Evolutionary conservation across 2,888 invertebrate species (phyloP).

Genomic region (Tuberolachnus salignus): DNA sequence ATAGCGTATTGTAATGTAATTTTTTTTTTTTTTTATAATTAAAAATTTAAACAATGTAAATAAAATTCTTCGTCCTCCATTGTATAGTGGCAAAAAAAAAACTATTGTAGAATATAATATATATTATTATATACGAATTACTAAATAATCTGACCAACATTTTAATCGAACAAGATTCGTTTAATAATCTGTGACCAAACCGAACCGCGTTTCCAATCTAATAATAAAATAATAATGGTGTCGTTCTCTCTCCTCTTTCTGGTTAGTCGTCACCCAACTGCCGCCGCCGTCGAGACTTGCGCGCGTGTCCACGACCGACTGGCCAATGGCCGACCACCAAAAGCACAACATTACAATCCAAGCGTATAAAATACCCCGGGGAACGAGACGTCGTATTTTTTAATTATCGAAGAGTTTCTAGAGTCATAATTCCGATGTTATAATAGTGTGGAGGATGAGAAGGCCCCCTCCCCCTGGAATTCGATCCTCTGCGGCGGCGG

Average conservation of each 20-base stretch:
- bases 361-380: constrained; percentile 16
- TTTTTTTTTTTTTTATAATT: constrained; percentile 16
- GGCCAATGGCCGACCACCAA: neutral
- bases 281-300: neutral
- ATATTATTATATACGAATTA: too few species aligned
- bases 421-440: too few species aligned
- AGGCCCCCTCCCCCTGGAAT: constrained; percentile 28
- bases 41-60: constrained; percentile 17
- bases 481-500: constrained; percentile 10
- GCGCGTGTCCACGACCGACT: neutral
- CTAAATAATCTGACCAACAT: constrained; percentile 8
- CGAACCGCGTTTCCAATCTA: neutral
- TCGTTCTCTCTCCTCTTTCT: neutral
- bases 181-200: constrained; percentile 1
- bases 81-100: neutral
- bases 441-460: too few species aligned
- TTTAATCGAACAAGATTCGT: constrained; percentile 15
- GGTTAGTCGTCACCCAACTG: neutral
- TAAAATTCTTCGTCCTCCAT: constrained; percentile 6
- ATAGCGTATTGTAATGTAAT: neutral
- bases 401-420: constrained; percentile 46
- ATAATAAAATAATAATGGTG: neutral
- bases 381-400: constrained; percentile 20
- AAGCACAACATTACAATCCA: constrained; percentile 32
- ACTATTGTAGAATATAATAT: neutral